Conservation (phyloP, 1,140 invertebrate species). For the Prorops nasuta region DNA sequence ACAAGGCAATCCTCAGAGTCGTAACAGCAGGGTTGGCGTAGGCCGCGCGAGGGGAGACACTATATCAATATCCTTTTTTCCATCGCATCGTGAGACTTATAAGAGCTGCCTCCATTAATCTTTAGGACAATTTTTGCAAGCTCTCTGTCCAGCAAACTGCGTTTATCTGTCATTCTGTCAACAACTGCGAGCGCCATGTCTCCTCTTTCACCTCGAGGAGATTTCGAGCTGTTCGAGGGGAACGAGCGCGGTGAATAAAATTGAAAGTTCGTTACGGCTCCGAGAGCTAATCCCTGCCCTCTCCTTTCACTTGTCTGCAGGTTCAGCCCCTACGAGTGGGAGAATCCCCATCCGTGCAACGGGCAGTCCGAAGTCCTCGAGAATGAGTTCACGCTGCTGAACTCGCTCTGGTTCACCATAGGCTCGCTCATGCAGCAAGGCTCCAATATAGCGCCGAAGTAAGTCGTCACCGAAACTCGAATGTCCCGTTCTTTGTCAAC, state of each 20-base stretch:
- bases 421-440: constrained; percentile 90
- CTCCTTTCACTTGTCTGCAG: constrained; percentile 59
- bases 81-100: no score
- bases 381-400: constrained; percentile 86
- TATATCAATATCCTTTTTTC: no score
- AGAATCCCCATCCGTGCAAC: constrained; percentile 78
- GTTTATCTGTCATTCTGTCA: no score
- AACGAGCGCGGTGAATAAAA: background rate
- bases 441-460: constrained; percentile 83
- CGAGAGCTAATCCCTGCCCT: constrained; percentile 44
- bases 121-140: no score
- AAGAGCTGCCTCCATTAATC: no score
- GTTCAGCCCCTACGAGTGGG: constrained; percentile 90
- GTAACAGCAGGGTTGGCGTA: no score
- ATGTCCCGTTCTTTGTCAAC: background rate
- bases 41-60: no score
- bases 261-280: constrained; percentile 26
- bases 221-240: no score
- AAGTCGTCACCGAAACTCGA: constrained; percentile 38
- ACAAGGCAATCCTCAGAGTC: no score
- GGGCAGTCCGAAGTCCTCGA: constrained; percentile 75
- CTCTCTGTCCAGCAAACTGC: no score
- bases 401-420: constrained; percentile 86
- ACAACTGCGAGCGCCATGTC: no score
- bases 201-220: no score